Evolutionary conservation across 2,888 invertebrate species (phyloP).

Genomic region (Eledona agricola): DNA sequence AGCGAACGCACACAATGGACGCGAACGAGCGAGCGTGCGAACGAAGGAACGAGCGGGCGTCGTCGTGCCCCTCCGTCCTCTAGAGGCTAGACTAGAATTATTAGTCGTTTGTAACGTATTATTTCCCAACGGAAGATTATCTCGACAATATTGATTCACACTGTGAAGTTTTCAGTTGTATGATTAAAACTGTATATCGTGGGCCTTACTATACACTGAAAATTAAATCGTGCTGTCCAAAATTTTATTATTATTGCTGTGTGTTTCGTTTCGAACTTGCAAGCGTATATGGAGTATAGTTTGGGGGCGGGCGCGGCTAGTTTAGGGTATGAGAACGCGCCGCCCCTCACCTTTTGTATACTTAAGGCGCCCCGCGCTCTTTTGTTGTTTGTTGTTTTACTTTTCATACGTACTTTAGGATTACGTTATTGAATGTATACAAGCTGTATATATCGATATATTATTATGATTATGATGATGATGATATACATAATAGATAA

Average conservation of each 20-base stretch:
- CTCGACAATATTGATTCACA: conserved; percentile 65
- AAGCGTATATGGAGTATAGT: conserved; percentile 37
- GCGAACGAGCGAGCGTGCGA: too few species aligned
- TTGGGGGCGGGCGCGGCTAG: conserved; percentile 49
- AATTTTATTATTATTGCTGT: conserved; percentile 53
- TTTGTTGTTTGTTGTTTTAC: conserved; percentile 58
- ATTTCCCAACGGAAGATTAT: conserved; percentile 59
- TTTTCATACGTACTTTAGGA: conserved; percentile 59
- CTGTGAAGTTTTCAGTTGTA: conserved; percentile 64
- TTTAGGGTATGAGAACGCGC: conserved; percentile 32
- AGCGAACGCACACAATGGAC: too few species aligned
- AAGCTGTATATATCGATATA: conserved; percentile 63
- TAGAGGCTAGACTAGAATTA: conserved; percentile 54
- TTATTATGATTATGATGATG: too few species aligned
- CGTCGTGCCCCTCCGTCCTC: conserved; percentile 46
- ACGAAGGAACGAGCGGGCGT: too few species aligned
- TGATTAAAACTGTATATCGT: conserved; percentile 64
- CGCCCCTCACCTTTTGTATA: conserved; percentile 54
- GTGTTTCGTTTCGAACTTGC: conserved; percentile 38
- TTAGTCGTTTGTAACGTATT: conserved; percentile 58
- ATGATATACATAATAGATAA: conserved; percentile 57
- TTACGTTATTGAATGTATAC: conserved; percentile 62
- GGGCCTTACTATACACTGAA: conserved; percentile 67
- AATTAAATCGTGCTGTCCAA: conserved; percentile 65
- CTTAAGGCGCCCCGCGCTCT: conserved; percentile 56